Conservation (phyloP, 2,888 invertebrate species). For the Ophraella communa region DNA sequence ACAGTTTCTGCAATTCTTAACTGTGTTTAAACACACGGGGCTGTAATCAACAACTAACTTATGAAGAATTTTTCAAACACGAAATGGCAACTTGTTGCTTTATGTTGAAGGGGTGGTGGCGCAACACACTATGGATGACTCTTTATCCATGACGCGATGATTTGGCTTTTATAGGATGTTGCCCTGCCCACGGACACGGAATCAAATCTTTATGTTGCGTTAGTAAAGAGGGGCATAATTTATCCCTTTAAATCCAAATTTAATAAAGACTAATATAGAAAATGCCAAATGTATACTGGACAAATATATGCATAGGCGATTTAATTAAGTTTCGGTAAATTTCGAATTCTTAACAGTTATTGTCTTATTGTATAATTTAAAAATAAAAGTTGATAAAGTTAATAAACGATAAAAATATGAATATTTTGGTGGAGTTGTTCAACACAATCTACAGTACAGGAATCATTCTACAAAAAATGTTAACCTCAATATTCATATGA, state of each 20-base stretch:
- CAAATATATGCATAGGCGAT: too few species aligned
- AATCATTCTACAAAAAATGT: too few species aligned
- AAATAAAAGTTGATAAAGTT: too few species aligned
- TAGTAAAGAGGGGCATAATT: background rate
- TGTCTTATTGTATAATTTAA: too few species aligned
- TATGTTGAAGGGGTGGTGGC: background rate
- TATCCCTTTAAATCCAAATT: background rate
- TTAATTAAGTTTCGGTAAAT: too few species aligned
- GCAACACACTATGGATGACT: constrained; percentile 10
- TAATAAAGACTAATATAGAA: too few species aligned
- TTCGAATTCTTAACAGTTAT: too few species aligned
- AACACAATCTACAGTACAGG: too few species aligned
- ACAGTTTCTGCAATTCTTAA: background rate
- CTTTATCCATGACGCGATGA: constrained; percentile 15
- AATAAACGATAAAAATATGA: too few species aligned
- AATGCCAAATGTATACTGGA: too few species aligned
- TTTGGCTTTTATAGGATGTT: constrained; percentile 34
- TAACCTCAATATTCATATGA: too few species aligned
- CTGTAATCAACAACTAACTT: background rate
- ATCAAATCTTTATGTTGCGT: background rate
- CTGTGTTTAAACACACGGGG: background rate
- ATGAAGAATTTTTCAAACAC: background rate
- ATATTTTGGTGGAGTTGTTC: too few species aligned
- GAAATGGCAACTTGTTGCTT: constrained; percentile 5
- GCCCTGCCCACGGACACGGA: constrained; percentile 10